These are phyloP conservation scores for Tetraodon nigroviridis DNA, from an alignment of 2,113 vertebrate species.

Conservation along the genomic window DNA sequence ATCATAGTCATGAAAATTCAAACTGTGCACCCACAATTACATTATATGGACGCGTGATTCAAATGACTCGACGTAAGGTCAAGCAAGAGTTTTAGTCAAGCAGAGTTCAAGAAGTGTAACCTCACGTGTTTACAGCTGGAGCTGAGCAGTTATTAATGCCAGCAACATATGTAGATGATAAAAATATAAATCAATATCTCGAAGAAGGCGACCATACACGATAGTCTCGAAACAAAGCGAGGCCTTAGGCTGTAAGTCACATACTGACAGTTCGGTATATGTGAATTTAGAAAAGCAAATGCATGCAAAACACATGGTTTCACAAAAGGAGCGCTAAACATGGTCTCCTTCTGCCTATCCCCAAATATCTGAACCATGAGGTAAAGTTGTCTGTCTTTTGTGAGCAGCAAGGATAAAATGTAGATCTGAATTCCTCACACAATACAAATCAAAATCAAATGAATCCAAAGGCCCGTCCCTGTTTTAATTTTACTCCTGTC, in stretches of 20 bases:
- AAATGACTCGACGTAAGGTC: background rate
- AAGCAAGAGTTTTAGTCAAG: constrained; percentile 16
- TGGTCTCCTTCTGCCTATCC: constrained; percentile 26
- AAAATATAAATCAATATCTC: constrained; percentile 46
- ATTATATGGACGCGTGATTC: too few species aligned
- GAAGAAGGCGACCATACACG: constrained; percentile 15
- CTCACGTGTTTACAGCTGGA: constrained; percentile 16
- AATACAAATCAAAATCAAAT: constrained; percentile 60
- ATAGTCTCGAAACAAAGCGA: constrained; percentile 29
- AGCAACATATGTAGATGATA: constrained; percentile 53
- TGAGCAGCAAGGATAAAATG: constrained; percentile 52
- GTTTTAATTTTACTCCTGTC: constrained; percentile 59
- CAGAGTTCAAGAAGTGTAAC: constrained; percentile 14
- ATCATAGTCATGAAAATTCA: too few species aligned
- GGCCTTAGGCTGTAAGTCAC: constrained; percentile 25
- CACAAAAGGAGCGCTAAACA: constrained; percentile 34
- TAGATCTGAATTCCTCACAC: constrained; percentile 58
- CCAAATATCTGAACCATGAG: constrained; percentile 56
- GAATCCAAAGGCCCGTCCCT: constrained; percentile 44
- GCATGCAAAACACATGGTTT: constrained; percentile 50
- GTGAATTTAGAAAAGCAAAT: constrained; percentile 40
- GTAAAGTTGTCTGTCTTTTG: constrained; percentile 51
- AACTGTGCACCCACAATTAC: too few species aligned
- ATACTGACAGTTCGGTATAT: constrained; percentile 30
- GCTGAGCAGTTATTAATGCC: constrained; percentile 34